Evolutionary conservation across 2,113 vertebrate genomes (phyloP).

Genomic region (Harpagus bidentatus): DNA sequence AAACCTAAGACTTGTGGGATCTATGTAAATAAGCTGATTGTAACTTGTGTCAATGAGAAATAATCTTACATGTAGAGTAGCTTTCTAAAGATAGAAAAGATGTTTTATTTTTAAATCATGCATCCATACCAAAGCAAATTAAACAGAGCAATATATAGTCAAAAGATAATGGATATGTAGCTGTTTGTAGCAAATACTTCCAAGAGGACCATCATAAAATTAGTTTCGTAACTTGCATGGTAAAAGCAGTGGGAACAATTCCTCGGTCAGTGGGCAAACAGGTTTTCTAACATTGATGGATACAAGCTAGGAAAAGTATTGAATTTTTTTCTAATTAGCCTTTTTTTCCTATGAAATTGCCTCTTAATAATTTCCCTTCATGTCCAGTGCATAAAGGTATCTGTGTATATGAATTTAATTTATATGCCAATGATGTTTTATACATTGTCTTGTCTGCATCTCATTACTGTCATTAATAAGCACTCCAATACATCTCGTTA

Average conservation of each 20-base stretch:
- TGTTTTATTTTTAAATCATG: constrained; percentile 50
- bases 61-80: neutral
- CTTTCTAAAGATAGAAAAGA: constrained; percentile 38
- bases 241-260: constrained; percentile 71
- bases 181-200: constrained; percentile 69
- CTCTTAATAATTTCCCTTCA: constrained; percentile 76
- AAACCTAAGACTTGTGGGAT: neutral
- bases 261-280: constrained; percentile 66
- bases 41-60: neutral
- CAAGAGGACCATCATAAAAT: constrained; percentile 74
- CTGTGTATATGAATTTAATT: constrained; percentile 83
- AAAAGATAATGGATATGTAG: constrained; percentile 61
- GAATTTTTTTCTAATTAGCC: constrained; percentile 76
- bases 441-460: constrained; percentile 84
- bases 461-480: constrained; percentile 92
- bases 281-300: constrained; percentile 71
- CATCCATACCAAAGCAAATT: constrained; percentile 59
- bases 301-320: constrained; percentile 75
- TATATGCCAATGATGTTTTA: constrained; percentile 88
- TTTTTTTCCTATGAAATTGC: constrained; percentile 71
- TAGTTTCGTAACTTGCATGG: constrained; percentile 65
- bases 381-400: constrained; percentile 75
- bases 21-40: neutral
- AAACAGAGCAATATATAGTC: constrained; percentile 45
- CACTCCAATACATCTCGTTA: constrained; percentile 85